phyloP scores from a whole-genome alignment of 2,113 vertebrate species.

The Symphodus melops region DNA sequence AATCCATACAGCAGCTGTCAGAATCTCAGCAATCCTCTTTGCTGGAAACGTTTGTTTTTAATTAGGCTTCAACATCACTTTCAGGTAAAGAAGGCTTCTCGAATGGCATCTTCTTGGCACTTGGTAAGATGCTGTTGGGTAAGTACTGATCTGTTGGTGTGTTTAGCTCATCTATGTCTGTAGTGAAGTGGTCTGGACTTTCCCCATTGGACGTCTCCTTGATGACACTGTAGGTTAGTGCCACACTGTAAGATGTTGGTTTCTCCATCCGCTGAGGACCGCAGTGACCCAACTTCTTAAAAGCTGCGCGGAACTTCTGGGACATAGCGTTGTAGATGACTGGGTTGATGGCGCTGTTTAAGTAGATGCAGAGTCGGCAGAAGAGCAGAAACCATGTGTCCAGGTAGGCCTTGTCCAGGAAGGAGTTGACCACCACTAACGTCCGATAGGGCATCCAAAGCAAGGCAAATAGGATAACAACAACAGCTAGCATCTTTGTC shows the following conservation, averaged over 20 bases:
- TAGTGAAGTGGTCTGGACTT: conserved; percentile 89
- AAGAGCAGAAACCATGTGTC: conserved; percentile 97
- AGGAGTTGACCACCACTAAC: conserved; percentile 97
- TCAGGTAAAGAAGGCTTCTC: conserved; percentile 80
- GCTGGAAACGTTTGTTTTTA: conserved; percentile 6
- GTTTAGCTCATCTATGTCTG: conserved; percentile 87
- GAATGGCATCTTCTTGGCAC: conserved; percentile 81
- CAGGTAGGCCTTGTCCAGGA: conserved; percentile 90
- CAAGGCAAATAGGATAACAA: conserved; percentile 94
- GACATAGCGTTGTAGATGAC: conserved; percentile 99
- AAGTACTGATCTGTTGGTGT: conserved; percentile 83
- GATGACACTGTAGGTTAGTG: conserved; percentile 90
- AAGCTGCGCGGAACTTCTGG: conserved; percentile 96
- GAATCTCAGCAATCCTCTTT: conserved; percentile 2
- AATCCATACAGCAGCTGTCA: conserved; percentile 29
- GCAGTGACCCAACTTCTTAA: conserved; percentile 94
- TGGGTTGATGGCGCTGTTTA: conserved; percentile 97
- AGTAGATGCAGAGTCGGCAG: conserved; percentile 96
- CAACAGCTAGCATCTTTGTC: conserved; percentile 98
- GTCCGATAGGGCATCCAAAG: conserved; percentile 99
- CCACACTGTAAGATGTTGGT: conserved; percentile 83
- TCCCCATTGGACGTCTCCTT: conserved; percentile 90
- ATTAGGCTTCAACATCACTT: conserved; percentile 77
- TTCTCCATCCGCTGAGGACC: conserved; percentile 85
- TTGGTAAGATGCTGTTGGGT: conserved; percentile 78